phyloP scores from a whole-genome alignment of 2,888 invertebrate species.

The Caenorhabditis zanzibari region DNA sequence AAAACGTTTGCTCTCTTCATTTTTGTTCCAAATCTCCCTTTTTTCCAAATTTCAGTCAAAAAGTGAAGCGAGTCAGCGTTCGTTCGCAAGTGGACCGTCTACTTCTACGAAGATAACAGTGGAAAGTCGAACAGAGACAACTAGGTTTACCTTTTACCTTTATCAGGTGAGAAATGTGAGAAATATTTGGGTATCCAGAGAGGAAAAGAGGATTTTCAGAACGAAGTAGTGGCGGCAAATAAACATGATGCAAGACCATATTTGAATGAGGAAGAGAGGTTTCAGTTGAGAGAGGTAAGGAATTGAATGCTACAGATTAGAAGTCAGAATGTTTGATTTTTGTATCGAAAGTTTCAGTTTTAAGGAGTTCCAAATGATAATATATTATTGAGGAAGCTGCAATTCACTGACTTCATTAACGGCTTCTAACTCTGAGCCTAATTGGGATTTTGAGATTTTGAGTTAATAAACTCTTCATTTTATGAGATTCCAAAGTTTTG shows the following conservation, averaged over 20 bases:
- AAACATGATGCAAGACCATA: slow-evolving; percentile 54
- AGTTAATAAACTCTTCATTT: no score
- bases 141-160: slow-evolving; percentile 56
- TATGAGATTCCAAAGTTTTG: no score
- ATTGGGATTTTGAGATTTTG: no score
- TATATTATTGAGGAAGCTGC: no score
- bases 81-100: slow-evolving; percentile 70
- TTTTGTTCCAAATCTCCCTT: background rate
- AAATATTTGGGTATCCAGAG: no score
- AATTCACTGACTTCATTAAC: no score
- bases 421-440: no score
- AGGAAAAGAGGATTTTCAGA: slow-evolving; percentile 25
- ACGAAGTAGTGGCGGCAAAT: slow-evolving; percentile 65
- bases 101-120: slow-evolving; percentile 69
- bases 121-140: slow-evolving; percentile 61
- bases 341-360: no score
- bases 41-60: slow-evolving; percentile 24
- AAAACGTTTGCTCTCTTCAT: slow-evolving; percentile 33
- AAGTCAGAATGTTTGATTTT: background rate
- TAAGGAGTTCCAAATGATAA: no score
- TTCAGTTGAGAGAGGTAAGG: slow-evolving; percentile 60
- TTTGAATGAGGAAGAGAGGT: slow-evolving; percentile 41
- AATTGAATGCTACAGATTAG: background rate
- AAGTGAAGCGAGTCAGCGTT: slow-evolving; percentile 59
- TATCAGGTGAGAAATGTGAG: slow-evolving; percentile 52